Evolutionary conservation across 2,113 vertebrate genomes (phyloP).

Genomic region (Rhynchomys soricoides): DNA sequence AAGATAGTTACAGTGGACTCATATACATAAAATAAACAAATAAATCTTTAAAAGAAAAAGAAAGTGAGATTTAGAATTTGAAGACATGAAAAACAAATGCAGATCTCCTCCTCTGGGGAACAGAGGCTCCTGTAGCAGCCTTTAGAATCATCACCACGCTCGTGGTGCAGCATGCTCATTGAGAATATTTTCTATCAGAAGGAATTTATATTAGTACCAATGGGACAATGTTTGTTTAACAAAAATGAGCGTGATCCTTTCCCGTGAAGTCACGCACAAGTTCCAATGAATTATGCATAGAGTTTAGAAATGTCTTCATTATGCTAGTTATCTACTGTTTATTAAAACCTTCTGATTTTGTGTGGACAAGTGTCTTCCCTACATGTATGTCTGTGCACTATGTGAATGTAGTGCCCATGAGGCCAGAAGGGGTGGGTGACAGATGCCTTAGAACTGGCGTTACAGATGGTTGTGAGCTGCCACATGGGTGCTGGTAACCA

Average conservation of each 20-base stretch:
- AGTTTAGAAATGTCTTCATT: constrained; percentile 47
- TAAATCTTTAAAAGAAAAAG: too few species aligned
- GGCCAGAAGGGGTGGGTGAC: background rate
- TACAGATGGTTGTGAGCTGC: background rate
- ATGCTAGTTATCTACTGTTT: background rate
- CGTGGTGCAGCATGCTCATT: background rate
- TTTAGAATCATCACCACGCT: background rate
- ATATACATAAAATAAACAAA: too few species aligned
- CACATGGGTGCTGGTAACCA: background rate
- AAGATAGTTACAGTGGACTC: too few species aligned
- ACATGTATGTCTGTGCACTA: background rate
- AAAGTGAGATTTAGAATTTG: constrained; percentile 29
- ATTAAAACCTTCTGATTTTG: background rate
- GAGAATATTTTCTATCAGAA: background rate
- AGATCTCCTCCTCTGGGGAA: background rate
- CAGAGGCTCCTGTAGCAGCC: background rate
- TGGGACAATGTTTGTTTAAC: constrained; percentile 32
- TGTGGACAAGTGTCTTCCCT: background rate
- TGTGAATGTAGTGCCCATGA: background rate
- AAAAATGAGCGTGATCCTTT: background rate
- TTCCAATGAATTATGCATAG: constrained; percentile 5
- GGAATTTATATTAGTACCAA: background rate
- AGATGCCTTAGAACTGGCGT: background rate
- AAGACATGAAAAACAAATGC: background rate
- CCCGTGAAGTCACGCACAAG: background rate